These are phyloP conservation scores for Bradypodion pumilum DNA, from an alignment of 2,797 vertebrate species.

Conservation along the genomic window DNA sequence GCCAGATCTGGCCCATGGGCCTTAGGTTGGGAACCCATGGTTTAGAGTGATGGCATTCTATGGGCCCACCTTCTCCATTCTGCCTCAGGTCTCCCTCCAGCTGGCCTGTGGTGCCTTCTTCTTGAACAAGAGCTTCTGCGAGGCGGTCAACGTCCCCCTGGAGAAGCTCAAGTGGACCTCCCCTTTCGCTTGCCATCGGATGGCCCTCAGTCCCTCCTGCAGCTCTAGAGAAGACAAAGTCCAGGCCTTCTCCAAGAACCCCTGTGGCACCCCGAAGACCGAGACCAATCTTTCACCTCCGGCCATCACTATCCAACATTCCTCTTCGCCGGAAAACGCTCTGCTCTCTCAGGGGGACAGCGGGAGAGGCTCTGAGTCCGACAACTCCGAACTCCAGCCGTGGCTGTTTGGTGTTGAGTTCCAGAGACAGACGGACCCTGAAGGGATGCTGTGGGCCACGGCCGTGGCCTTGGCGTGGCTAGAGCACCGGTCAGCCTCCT, in stretches of 20 bases:
- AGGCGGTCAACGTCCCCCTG: conserved; percentile 87
- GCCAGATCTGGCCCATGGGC: no score
- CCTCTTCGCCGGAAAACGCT: conserved; percentile 58
- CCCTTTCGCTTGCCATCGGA: conserved; percentile 89
- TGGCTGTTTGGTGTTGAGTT: conserved; percentile 36
- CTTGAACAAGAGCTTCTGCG: conserved; percentile 84
- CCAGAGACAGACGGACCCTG: conserved; percentile 67
- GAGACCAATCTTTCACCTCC: conserved; percentile 60
- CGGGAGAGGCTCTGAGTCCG: conserved; percentile 50
- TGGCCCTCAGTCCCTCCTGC: conserved; percentile 76
- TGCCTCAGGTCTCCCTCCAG: conserved; percentile 81
- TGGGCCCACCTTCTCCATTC: neutral
- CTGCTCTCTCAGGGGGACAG: conserved; percentile 47
- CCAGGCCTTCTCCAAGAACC: no score
- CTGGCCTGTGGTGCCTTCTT: conserved; percentile 90
- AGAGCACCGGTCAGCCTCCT: conserved; percentile 94
- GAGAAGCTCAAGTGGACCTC: conserved; percentile 96
- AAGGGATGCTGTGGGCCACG: conserved; percentile 92
- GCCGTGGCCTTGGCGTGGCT: conserved; percentile 94
- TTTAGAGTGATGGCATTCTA: neutral
- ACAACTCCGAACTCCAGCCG: neutral
- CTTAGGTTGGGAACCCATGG: no score
- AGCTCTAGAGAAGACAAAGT: no score
- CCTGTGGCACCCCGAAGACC: conserved; percentile 41
- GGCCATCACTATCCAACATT: conserved; percentile 52